Conservation (phyloP, 2,888 invertebrate genomes). For the Eristalis tenax region DNA sequence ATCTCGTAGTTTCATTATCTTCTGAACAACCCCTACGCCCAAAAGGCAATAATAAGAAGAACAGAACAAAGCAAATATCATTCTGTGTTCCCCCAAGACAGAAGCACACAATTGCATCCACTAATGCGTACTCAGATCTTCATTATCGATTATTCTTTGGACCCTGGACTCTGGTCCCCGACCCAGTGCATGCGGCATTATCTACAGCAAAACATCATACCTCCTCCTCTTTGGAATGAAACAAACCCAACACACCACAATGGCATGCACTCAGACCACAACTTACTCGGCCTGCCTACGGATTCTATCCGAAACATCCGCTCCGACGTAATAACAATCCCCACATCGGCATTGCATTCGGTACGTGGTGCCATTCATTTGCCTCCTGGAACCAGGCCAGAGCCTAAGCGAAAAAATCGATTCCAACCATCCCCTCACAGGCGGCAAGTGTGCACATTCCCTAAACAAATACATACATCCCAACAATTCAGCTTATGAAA, state of each 20-base stretch:
- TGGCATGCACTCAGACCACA: neutral
- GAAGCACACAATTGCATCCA: neutral
- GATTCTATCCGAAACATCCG: neutral
- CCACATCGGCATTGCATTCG: neutral
- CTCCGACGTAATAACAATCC: neutral
- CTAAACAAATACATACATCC: slow-evolving; percentile 34
- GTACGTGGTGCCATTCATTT: neutral
- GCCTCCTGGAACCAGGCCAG: no score
- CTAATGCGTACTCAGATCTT: neutral
- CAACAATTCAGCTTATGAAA: slow-evolving; percentile 48
- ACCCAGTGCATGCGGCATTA: neutral
- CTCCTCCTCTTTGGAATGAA: neutral
- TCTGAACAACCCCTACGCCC: no score
- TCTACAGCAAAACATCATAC: neutral
- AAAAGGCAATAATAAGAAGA: no score
- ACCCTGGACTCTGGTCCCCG: neutral
- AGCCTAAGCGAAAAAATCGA: neutral
- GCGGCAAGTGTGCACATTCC: neutral
- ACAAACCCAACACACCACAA: neutral
- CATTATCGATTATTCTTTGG: neutral
- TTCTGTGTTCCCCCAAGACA: neutral
- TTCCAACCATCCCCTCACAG: neutral
- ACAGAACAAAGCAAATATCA: neutral
- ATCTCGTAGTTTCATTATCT: no score
- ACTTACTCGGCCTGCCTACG: neutral